Evolutionary conservation across 2,888 invertebrate species (phyloP), one percentile per base, ranked within the genome.

Genomic region (Drosophila borealis): DNA sequence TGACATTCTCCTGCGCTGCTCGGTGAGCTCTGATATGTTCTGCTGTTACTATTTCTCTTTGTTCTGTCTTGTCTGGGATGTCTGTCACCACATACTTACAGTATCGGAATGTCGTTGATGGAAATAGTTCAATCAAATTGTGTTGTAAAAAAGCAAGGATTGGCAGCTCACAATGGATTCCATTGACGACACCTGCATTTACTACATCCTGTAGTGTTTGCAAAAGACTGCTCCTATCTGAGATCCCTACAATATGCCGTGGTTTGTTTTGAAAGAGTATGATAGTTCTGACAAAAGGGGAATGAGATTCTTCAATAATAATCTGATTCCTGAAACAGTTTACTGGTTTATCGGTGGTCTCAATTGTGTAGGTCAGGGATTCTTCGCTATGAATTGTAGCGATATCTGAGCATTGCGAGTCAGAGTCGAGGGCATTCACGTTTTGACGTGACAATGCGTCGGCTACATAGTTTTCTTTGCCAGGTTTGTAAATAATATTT

Each of bases 311-410:
- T 59, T 68, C 74, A 14, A 72, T 44, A 25, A 77, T 21, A 36
- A 73, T 75, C 50, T 21, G 44, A 13, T 78, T 75, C 41, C 53
- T 53, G 45, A 70, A 78, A 25, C 74, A 68, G 55, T 76, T 78
- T 14, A 80, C 25, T 8, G 74, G 78, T 14, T 76, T 74, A 4
- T 72, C 60, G 9, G 60, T 70, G 14, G 70, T 34, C 29, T 68
- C 66, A 33, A 72, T 72, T 9, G 65, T 70, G 48, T 71, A 66
- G 10, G 74, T 74, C 17, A 70, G 17, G 13, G 71, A 71, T 25
- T 14, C 42, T 48, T 74, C 63, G 45, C 68, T 71, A 41, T 71
- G 56, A 29, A 57, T 39, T 8, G 48, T 57, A 6, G 48, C 68
- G 1, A 49, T 13, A 13, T 54, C 53, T 1, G 49, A 62, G 8